Conservation (phyloP, 2,113 vertebrate species). For the Pluvianellus socialis region DNA sequence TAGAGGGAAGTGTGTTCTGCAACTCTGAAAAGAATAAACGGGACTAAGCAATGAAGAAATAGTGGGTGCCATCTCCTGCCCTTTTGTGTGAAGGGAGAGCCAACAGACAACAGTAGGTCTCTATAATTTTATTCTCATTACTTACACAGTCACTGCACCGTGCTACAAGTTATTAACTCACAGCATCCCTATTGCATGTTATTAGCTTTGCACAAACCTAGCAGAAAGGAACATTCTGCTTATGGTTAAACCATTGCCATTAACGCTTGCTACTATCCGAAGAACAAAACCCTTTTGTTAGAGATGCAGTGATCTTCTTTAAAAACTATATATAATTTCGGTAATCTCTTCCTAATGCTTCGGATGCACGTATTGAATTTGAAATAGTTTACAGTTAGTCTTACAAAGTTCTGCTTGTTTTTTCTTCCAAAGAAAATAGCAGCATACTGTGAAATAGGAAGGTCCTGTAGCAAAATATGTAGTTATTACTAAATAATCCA, state of each 20-base stretch:
- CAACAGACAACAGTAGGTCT: not conserved
- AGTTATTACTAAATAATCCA: constrained; percentile 14
- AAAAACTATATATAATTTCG: not conserved
- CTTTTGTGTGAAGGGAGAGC: not conserved
- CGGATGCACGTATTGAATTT: not conserved
- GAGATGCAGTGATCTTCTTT: constrained; percentile 7
- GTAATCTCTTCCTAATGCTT: not conserved
- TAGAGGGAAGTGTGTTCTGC: not conserved
- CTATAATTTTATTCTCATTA: constrained; percentile 33
- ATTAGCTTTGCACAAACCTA: not conserved
- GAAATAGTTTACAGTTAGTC: not conserved
- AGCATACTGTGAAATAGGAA: constrained; percentile 25
- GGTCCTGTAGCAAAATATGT: constrained; percentile 23
- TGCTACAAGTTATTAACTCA: not conserved
- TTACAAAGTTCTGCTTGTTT: not conserved
- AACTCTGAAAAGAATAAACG: not conserved
- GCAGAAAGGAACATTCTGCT: constrained; percentile 23
- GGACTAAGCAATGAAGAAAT: not conserved
- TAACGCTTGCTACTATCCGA: not conserved
- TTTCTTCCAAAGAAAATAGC: constrained; percentile 29
- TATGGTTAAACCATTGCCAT: not conserved
- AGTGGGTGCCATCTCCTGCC: not conserved
- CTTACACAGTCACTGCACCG: not conserved
- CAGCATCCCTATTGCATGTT: constrained; percentile 4
- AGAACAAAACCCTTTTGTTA: not conserved